Base-by-base conservation (phyloP, 2,113 vertebrate species). In the Chlamydotis undulata region DNA sequence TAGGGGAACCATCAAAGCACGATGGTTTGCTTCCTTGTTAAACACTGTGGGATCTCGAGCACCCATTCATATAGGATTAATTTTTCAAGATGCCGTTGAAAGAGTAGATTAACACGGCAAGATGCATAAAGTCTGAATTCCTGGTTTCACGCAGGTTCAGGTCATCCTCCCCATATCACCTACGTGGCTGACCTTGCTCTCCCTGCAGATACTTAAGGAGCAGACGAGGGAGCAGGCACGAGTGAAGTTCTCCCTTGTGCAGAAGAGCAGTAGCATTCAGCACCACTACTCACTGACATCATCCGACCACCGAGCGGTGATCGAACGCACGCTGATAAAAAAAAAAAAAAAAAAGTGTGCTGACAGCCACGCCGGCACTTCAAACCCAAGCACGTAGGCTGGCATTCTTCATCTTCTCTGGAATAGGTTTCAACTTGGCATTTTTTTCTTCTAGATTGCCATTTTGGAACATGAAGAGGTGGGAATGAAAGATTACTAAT, bases 311-410 rank as follows among this genome's bases (percentile, higher is more conserved):
- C 0, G 12, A 86, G 25, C 7, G 6, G 57, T 31, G 69, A 64
- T 4, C 5, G 4, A 35, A 57, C 3, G 16, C 68, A 33, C 1
- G 21, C 33, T 0, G 59, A 57, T 5, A 43, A 49, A 23, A 47
- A 25, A 23, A 14, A 50, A 37, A 37, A 14, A 50, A 37, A 37
- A 37, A 37, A 37, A 50, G 69, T 3, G 52, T 67, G 65, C 56
- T 2, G 50, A 11, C 53, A 71, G 64, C 64, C 82, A 61, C 24
- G 3, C 35, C 6, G 8, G 47, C 80, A 37, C 85, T 41, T 43
- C 73, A 37, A n/a, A 64, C 59, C 73, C 67, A 4, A 50, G 68
- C 87, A 95, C 12, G 2, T 23, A 29, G 1, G 0, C 73, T 19
- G 52, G 47, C 10, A 28, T 43, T 37, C 60, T 31, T 15, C 70